Evolutionary conservation across 1,140 invertebrate genomes (phyloP).

Genomic region (Lasaia peninsularis): DNA sequence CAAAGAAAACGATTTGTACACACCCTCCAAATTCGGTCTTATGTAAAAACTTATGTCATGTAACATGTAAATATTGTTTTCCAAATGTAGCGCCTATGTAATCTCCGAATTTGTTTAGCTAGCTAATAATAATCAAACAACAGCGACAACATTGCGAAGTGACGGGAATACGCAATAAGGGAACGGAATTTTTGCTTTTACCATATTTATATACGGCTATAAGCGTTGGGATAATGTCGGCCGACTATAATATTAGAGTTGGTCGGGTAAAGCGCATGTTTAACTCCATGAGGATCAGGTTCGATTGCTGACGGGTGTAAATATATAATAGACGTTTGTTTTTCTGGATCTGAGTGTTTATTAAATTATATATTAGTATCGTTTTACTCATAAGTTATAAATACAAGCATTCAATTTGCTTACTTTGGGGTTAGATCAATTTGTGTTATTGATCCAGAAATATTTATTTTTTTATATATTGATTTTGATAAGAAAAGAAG

Average conservation of each 20-base stretch:
- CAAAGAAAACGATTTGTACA: conserved; percentile 66
- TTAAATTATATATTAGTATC: too few relatives aligned
- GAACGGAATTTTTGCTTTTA: conserved; percentile 9
- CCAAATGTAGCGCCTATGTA: conserved; percentile 17
- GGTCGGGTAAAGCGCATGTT: too few relatives aligned
- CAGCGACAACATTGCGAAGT: conserved; percentile 22
- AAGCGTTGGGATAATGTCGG: background rate
- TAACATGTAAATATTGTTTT: conserved; percentile 23
- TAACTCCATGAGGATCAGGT: too few relatives aligned
- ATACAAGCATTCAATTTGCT: too few relatives aligned
- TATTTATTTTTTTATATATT: too few relatives aligned
- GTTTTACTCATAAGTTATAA: too few relatives aligned
- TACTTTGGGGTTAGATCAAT: too few relatives aligned
- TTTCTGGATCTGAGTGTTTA: too few relatives aligned
- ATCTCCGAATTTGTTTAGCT: conserved; percentile 20
- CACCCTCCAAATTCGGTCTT: conserved; percentile 41
- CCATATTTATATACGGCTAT: background rate
- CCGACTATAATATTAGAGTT: background rate
- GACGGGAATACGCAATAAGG: conserved; percentile 20
- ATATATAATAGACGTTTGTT: too few relatives aligned
- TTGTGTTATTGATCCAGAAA: too few relatives aligned
- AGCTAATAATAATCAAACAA: conserved; percentile 22
- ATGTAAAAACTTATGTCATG: conserved; percentile 39
- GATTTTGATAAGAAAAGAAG: too few relatives aligned
- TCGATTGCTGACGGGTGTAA: too few relatives aligned